phyloP scores from a whole-genome alignment of 1,140 invertebrate genomes.

The Formica selysi region DNA sequence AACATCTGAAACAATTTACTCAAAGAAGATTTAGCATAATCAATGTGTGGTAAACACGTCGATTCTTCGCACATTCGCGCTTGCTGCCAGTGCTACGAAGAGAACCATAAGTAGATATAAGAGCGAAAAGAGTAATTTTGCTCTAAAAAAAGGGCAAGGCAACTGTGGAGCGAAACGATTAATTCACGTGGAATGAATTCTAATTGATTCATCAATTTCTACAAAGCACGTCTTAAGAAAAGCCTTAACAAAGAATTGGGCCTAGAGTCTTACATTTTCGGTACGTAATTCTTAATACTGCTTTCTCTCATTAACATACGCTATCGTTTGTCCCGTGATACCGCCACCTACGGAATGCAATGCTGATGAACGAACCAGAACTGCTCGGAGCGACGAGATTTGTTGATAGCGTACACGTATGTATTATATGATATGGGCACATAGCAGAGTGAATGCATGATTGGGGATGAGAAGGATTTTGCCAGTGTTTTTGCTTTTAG shows the following conservation, averaged over 20 bases:
- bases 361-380: conserved; percentile 43
- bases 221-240: conserved; percentile 18
- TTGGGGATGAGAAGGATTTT: conserved; percentile 13
- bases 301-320: conserved; percentile 35
- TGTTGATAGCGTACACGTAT: conserved; percentile 17
- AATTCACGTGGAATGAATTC: background rate
- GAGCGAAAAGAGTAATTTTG: conserved; percentile 16
- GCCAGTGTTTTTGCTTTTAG: conserved; percentile 8
- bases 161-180: background rate
- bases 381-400: conserved; percentile 47
- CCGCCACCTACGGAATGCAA: conserved; percentile 53
- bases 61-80: background rate
- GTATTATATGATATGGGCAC: conserved; percentile 23
- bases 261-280: conserved; percentile 41
- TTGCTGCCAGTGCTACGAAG: conserved; percentile 34
- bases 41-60: background rate
- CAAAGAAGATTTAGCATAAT: background rate
- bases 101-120: conserved; percentile 32
- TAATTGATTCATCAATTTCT: conserved; percentile 11
- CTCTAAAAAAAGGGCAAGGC: background rate
- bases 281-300: conserved; percentile 8
- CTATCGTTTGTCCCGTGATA: conserved; percentile 22
- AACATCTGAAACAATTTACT: conserved; percentile 22
- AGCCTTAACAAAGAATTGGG: background rate
- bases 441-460: conserved; percentile 29